Percentiles rank a stretch among this genome's conserved stretches.
Evolutionary conservation across 2,797 vertebrate species (phyloP).

Genomic region (Pseudomugil tenellus): DNA sequence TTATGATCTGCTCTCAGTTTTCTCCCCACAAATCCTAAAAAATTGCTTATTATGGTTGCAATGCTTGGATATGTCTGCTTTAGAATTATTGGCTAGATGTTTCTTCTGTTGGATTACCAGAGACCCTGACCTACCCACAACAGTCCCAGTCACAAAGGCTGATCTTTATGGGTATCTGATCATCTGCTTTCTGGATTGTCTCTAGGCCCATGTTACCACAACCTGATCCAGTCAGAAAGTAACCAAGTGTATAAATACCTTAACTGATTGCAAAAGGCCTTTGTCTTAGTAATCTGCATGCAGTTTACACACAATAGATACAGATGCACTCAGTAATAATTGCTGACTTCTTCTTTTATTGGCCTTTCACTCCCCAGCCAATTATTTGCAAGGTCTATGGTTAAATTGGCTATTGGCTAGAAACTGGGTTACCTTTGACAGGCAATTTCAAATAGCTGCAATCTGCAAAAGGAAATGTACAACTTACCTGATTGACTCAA

Average conservation of each 20-base stretch:
- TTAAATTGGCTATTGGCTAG: background rate
- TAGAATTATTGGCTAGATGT: conserved; percentile 10
- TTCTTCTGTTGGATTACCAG: conserved; percentile 40
- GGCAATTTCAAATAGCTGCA: background rate
- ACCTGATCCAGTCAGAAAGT: conserved; percentile 25
- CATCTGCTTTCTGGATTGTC: conserved; percentile 76
- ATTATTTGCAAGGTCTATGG: background rate
- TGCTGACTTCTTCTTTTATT: background rate
- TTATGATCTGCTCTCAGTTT: conserved; percentile 14
- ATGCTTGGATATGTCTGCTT: conserved; percentile 1
- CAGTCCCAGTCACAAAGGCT: conserved; percentile 38
- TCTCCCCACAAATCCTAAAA: background rate
- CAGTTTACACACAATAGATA: background rate
- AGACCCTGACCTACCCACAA: conserved; percentile 41
- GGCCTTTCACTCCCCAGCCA: background rate
- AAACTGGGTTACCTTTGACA: background rate
- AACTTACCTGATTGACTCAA: background rate
- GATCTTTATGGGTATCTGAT: conserved; percentile 56
- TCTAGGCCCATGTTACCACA: conserved; percentile 52
- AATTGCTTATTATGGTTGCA: conserved; percentile 14
- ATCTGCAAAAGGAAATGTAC: background rate
- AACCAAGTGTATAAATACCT: conserved; percentile 23
- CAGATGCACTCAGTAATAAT: background rate
- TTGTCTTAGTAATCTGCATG: conserved; percentile 1
- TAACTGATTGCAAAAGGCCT: conserved; percentile 11